Evolutionary conservation across 1,140 invertebrate genomes (phyloP), one percentile per base, ranked within the genome.

Genomic region (Belonocnema kinseyi): DNA sequence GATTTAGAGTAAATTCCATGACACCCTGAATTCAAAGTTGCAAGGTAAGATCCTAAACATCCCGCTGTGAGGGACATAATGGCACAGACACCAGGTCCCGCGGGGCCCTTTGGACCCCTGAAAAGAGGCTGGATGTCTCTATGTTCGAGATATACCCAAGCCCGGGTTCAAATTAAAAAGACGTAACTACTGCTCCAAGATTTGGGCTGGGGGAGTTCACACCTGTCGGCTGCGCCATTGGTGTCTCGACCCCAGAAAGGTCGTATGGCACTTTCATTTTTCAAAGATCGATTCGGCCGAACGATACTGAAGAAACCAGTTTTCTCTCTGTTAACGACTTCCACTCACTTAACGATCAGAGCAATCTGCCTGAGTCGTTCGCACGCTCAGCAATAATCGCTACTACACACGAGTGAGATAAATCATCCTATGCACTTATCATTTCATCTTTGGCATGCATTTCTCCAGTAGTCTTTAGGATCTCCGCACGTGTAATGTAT

Each of bases 161-260:
- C 7, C 40, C 13, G n/a, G 33, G 8, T 8, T 26, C 14, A 66
- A 66, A 66, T 66, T 66, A 66, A 66, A 40, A 40, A n/a, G 21
- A 17, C 14, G 14, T 26, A 13, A 71, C 11, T 26, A 17, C 0
- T n/a, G 72, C 17, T 16, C 40, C 3, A 40, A 70, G 40, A 66
- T 6, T 11, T 46, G 72, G 50, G 74, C 50, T 19, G 21, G 52
- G 13, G 16, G 52, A 66, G 58, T 76, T 76, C 74, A 66, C 74
- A 76, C 74, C 74, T 76, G 74, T 71, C 74, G 54, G 54, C 26
- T 14, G 12, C 40, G 54, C 19, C 58, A 66, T 53, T 46, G 73
- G 19, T 40, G 73, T 50, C 73, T 75, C 50, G 14, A 66, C 40
- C 5, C 16, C 46, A 16, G 21, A 66, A 40, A 52, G 70, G 56